Conservation (phyloP, 2,888 invertebrate species). For the Amphipyra tragopoginis region DNA sequence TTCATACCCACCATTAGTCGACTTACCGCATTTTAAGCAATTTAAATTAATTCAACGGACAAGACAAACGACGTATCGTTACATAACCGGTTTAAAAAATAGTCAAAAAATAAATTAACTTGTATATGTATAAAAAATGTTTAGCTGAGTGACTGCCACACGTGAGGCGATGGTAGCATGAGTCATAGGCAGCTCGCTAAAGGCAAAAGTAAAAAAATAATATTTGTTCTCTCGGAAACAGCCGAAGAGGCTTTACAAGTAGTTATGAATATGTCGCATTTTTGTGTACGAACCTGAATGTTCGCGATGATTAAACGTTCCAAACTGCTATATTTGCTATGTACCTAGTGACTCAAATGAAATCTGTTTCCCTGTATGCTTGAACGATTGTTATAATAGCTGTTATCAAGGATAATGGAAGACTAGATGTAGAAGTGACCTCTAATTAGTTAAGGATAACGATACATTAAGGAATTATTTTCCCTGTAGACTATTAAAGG, state of each 20-base stretch:
- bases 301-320: neutral
- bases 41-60: too few species aligned
- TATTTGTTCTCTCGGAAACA: constrained; percentile 20
- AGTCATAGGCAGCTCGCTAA: constrained; percentile 22
- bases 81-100: neutral
- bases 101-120: neutral
- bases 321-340: too few species aligned
- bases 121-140: neutral
- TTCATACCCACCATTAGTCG: too few species aligned
- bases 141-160: constrained; percentile 3
- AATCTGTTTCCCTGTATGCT: neutral
- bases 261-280: neutral
- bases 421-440: neutral
- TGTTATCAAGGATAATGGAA: neutral
- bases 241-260: constrained; percentile 4
- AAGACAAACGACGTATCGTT: too few species aligned
- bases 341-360: neutral
- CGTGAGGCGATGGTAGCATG: neutral
- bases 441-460: neutral
- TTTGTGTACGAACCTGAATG: neutral
- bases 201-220: neutral
- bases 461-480: neutral
- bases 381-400: constrained; percentile 3
- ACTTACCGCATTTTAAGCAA: too few species aligned
- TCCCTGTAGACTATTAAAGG: neutral